A percentile compares a stretch with the other conserved stretches of the same genome.
These are phyloP conservation scores for Falco biarmicus DNA, from an alignment of 2,797 vertebrate species.

Conservation along the genomic window DNA sequence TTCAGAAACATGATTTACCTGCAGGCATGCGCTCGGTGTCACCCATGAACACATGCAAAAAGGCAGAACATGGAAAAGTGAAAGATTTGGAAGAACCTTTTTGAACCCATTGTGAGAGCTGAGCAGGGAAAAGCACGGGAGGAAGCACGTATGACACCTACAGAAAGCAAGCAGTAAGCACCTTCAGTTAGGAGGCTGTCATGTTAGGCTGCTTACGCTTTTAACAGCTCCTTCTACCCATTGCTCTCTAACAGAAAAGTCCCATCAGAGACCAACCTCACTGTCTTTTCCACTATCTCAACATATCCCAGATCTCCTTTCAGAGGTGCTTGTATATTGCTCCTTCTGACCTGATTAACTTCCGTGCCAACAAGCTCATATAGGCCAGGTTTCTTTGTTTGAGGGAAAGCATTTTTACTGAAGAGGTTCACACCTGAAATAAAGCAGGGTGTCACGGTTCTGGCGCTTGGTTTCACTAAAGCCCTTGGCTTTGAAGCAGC, in stretches of 20 bases:
- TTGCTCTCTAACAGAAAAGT: background rate
- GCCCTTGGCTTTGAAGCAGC: background rate
- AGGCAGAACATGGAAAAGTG: background rate
- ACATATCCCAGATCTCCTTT: background rate
- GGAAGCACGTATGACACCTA: background rate
- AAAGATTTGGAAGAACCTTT: background rate
- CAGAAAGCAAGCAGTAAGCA: background rate
- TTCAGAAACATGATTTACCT: background rate
- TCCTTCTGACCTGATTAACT: background rate
- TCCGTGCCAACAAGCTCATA: background rate
- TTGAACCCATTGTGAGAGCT: background rate
- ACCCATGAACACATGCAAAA: background rate
- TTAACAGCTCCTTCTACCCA: background rate
- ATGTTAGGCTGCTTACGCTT: background rate
- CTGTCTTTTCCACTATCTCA: background rate
- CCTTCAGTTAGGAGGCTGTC: background rate
- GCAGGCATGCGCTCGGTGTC: background rate
- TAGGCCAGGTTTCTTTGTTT: background rate
- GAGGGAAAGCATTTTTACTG: background rate
- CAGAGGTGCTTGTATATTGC: fast-evolving
- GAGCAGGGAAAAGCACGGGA: background rate
- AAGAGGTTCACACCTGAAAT: background rate
- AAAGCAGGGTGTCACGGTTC: background rate
- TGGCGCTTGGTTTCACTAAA: background rate
- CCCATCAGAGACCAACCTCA: background rate